Evolutionary conservation across 2,113 vertebrate species (phyloP), one percentile per base, ranked within the genome.

Genomic region (Isurus oxyrinchus): DNA sequence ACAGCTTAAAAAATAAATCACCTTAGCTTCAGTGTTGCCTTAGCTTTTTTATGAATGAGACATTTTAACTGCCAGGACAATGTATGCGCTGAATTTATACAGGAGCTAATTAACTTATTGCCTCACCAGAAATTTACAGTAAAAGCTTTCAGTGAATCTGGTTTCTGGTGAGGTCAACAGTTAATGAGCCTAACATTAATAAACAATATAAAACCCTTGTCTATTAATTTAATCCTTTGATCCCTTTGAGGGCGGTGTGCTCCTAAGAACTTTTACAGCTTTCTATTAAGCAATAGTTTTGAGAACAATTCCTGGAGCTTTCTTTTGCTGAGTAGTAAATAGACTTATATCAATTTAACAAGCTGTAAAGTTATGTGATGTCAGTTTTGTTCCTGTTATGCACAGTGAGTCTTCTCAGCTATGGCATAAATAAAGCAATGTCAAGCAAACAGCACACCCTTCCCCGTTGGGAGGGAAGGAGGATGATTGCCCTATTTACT

Each of bases 201-300:
- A 63, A 93, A 59, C 59, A 63, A 23, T 94, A 94, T 63, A 40
- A 94, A 66, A 94, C 35, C 19, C 81, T 23, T 84, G 81, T 84
- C 59, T 63, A 66, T 21, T 61, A 94, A 94, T 94, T 19, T 94
- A 44, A 94, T 94, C 90, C 90, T 94, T 94, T 94, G 35, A 94
- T 94, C 90, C 7, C 35, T 94, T 94, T 94, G 90, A 40, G 7
- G 35, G 3, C 90, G 0, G 35, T 40, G n/a, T 40, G 59, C 59
- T 31, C 59, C 59, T 63, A 40, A 19, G 81, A 94, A 94, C 53
- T 59, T 93, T 63, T 35, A n/a, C 57, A 94, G 40, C 61, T 94
- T 63, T 94, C 90, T 16, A 94, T 40, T 61, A 40, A 63, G 23
- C 19, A 7, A 63, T 66, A 40, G n/a, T 57, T 66, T 59, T 8